Percentiles rank a stretch among this genome's conserved stretches.
These are phyloP conservation scores for Mactromeris polynyma DNA, from an alignment of 2,888 invertebrate genomes.

Conservation along the genomic window DNA sequence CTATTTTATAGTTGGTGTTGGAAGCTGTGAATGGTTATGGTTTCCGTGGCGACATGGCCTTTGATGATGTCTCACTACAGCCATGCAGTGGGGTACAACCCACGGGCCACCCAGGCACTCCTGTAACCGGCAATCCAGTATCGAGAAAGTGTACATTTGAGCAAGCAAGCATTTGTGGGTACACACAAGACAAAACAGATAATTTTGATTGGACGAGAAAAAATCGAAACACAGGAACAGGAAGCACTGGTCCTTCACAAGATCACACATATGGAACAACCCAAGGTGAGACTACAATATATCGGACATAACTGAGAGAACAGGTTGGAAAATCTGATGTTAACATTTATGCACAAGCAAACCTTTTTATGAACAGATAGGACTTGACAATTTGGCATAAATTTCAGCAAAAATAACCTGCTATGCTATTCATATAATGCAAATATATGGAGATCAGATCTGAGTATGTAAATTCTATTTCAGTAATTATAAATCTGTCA, in stretches of 20 bases:
- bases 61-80: conserved; percentile 80
- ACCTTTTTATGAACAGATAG: no score
- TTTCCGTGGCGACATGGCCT: conserved; percentile 78
- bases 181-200: conserved; percentile 78
- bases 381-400: no score
- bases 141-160: conserved; percentile 81
- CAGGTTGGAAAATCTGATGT: no score
- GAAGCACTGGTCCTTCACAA: conserved; percentile 73
- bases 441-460: no score
- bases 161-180: conserved; percentile 77
- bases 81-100: conserved; percentile 67
- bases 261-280: conserved; percentile 82
- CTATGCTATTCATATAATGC: no score
- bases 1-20: conserved; percentile 77
- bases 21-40: conserved; percentile 76
- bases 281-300: conserved; percentile 61
- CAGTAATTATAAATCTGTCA: no score
- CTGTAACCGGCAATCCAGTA: conserved; percentile 32
- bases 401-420: no score
- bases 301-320: no score
- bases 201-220: conserved; percentile 79
- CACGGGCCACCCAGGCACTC: conserved; percentile 50
- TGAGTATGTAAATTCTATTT: no score
- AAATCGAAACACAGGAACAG: conserved; percentile 62
- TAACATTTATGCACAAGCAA: no score